Evolutionary conservation across 2,888 invertebrate genomes (phyloP).

Genomic region (Torymus auratus): DNA sequence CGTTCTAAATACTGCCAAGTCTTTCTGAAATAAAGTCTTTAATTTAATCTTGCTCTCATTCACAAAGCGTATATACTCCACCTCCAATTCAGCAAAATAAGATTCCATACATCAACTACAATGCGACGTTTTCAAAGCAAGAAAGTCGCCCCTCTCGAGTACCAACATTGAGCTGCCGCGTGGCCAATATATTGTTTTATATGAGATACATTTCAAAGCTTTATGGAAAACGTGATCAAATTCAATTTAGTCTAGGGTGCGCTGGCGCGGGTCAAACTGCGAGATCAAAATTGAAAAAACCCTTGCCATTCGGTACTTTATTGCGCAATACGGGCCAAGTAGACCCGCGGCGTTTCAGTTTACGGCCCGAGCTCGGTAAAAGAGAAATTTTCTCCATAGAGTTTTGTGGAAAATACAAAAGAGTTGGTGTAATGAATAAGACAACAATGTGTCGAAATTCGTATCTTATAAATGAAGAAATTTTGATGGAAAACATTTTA

Average conservation of each 20-base stretch:
- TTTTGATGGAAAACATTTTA: too few species aligned
- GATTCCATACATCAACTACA: neutral
- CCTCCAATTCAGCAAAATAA: too few species aligned
- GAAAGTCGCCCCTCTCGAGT: neutral
- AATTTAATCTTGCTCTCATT: too few species aligned
- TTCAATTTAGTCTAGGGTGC: slow-evolving; percentile 33
- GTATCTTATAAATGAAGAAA: too few species aligned
- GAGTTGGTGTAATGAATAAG: too few species aligned
- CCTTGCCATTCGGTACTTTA: slow-evolving; percentile 2
- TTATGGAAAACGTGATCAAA: slow-evolving; percentile 48
- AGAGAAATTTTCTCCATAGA: too few species aligned
- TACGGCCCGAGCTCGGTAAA: neutral
- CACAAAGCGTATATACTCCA: too few species aligned
- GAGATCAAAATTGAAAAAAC: slow-evolving; percentile 27
- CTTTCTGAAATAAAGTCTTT: too few species aligned
- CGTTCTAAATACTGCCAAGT: too few species aligned
- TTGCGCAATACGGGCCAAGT: neutral
- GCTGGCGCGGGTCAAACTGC: slow-evolving; percentile 6
- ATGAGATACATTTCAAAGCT: slow-evolving; percentile 22
- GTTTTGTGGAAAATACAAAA: too few species aligned
- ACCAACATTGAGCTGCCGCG: slow-evolving; percentile 22
- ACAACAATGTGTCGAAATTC: too few species aligned
- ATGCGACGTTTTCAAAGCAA: neutral
- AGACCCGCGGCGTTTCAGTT: neutral
- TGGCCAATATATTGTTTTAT: slow-evolving; percentile 27